These are phyloP conservation scores for Drosophila monieri DNA, from an alignment of 2,888 invertebrate genomes.

Conservation along the genomic window DNA sequence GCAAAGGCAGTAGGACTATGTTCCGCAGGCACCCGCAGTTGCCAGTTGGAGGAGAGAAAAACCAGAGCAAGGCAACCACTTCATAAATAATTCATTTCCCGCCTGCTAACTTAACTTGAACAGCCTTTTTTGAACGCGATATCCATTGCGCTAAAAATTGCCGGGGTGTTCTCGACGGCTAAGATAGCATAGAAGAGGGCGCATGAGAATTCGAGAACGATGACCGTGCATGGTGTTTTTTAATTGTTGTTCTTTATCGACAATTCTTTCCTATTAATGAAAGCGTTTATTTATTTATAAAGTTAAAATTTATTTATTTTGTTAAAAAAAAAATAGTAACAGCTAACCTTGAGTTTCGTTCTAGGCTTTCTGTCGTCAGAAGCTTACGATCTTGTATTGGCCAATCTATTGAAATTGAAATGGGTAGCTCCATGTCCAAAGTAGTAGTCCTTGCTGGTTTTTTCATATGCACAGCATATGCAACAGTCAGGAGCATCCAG, in stretches of 20 bases:
- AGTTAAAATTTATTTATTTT: no score
- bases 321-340: no score
- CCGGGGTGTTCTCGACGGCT: constrained; percentile 20
- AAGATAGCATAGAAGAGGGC: not conserved
- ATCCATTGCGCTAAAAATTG: constrained; percentile 2
- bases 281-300: no score
- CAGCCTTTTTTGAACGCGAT: constrained; percentile 53
- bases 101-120: constrained; percentile 71
- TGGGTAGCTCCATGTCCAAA: constrained; percentile 12
- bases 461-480: constrained; percentile 74
- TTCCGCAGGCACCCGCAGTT: constrained; percentile 13
- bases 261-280: no score
- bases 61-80: constrained; percentile 74
- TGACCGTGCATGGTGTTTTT: not conserved
- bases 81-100: constrained; percentile 84
- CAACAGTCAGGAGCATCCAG: constrained; percentile 47
- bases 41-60: constrained; percentile 37
- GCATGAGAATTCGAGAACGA: not conserved
- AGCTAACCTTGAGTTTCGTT: not conserved
- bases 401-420: not conserved
- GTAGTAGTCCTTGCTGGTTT: constrained; percentile 40
- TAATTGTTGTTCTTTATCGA: no score
- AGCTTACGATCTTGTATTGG: not conserved
- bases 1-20: constrained; percentile 14
- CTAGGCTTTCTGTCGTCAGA: not conserved